phyloP scores from a whole-genome alignment of 2,113 vertebrate species.

The Eolophus roseicapilla region DNA sequence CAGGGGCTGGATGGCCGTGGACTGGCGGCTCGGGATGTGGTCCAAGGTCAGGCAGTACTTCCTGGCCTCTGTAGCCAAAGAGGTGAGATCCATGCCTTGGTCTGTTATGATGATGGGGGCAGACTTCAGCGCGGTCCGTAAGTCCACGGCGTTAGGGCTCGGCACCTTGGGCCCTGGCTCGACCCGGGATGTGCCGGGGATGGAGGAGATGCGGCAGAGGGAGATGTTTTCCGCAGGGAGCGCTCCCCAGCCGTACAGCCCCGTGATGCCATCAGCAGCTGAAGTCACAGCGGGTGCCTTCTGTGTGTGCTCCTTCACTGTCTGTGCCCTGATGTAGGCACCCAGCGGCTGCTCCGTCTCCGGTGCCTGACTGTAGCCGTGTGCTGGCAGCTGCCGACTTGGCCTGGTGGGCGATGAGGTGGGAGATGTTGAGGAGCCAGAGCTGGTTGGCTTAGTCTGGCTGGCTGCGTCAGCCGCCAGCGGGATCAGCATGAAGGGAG shows the following conservation, averaged over 20 bases:
- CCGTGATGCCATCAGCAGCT: constrained; percentile 71
- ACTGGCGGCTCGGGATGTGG: constrained; percentile 83
- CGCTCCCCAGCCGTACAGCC: constrained; percentile 80
- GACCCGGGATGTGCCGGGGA: constrained; percentile 84
- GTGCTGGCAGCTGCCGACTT: constrained; percentile 77
- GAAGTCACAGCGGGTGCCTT: constrained; percentile 74
- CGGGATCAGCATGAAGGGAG: constrained; percentile 89
- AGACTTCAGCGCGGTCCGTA: constrained; percentile 86
- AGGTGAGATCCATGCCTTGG: constrained; percentile 97
- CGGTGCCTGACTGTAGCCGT: constrained; percentile 76
- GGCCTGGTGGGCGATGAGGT: constrained; percentile 85
- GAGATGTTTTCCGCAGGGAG: constrained; percentile 90
- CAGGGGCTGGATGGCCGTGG: constrained; percentile 90
- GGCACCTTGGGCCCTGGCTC: constrained; percentile 82
- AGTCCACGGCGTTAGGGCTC: constrained; percentile 84
- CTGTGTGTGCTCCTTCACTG: constrained; percentile 63
- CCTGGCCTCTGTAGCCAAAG: constrained; percentile 88
- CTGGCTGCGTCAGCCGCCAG: constrained; percentile 82
- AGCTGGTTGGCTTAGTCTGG: constrained; percentile 83
- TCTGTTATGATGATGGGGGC: constrained; percentile 97
- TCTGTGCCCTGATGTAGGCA: constrained; percentile 72
- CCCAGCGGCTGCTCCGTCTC: constrained; percentile 71
- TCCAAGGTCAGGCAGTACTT: constrained; percentile 90
- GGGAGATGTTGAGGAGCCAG: constrained; percentile 87
- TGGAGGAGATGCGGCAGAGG: constrained; percentile 87